Percentiles rank a stretch among this genome's conserved stretches.
Conservation (phyloP, 2,797 vertebrate species). For the Poecile montanus region DNA sequence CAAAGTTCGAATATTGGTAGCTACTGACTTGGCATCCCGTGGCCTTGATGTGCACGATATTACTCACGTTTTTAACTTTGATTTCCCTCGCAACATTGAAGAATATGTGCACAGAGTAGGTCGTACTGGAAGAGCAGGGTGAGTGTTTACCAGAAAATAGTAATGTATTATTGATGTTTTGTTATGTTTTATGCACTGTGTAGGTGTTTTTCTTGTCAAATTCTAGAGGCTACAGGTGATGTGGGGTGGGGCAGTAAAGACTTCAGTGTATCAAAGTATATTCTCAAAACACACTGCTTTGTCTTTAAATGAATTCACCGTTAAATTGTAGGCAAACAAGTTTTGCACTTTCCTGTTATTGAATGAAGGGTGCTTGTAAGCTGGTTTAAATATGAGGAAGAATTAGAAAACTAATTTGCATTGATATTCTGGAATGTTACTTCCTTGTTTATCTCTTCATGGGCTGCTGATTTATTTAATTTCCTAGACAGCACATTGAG, state of each 20-base stretch:
- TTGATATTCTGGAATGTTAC: background rate
- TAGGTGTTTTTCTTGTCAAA: background rate
- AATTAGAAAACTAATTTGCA: background rate
- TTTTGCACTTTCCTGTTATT: background rate
- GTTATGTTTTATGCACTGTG: background rate
- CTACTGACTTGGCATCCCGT: constrained; percentile 94
- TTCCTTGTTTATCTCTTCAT: background rate
- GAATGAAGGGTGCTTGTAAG: background rate
- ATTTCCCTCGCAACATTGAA: constrained; percentile 95
- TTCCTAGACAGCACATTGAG: background rate
- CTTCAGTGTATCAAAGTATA: background rate
- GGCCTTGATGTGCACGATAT: constrained; percentile 93
- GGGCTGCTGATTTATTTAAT: background rate
- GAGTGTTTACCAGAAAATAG: constrained; percentile 3
- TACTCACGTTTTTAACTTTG: constrained; percentile 93
- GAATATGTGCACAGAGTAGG: constrained; percentile 96
- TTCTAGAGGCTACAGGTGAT: background rate
- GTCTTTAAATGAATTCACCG: background rate
- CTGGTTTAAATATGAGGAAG: background rate
- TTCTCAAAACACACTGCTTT: background rate
- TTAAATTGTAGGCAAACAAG: background rate
- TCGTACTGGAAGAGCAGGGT: constrained; percentile 96
- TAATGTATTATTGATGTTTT: background rate
- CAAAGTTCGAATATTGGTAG: constrained; percentile 90
- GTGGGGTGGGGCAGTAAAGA: background rate